These are phyloP conservation scores for Pachliopta kotzebuea DNA, from an alignment of 2,888 invertebrate genomes.

Conservation along the genomic window DNA sequence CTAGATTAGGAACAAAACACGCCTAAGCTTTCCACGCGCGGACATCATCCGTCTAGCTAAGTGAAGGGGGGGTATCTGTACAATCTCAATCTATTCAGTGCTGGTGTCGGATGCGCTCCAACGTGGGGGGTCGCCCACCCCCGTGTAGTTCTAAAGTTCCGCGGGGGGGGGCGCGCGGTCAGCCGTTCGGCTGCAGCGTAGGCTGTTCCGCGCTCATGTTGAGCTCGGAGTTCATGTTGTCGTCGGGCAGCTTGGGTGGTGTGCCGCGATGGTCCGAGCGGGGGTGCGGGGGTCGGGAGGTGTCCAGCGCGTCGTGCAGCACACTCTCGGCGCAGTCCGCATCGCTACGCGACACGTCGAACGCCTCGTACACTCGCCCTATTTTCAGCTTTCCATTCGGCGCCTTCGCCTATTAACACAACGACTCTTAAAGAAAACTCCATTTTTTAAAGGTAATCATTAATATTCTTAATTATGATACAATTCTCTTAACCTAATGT, in stretches of 20 bases:
- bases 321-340: slow-evolving; percentile 59
- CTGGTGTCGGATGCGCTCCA: slow-evolving; percentile 36
- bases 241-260: slow-evolving; percentile 61
- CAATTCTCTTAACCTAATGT: no score
- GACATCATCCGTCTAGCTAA: slow-evolving; percentile 33
- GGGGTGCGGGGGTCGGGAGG: slow-evolving; percentile 48
- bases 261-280: background rate
- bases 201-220: slow-evolving; percentile 54
- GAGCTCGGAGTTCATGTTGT: slow-evolving; percentile 74
- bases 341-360: slow-evolving; percentile 55
- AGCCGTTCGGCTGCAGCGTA: slow-evolving; percentile 74
- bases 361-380: slow-evolving; percentile 48
- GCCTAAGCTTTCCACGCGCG: slow-evolving; percentile 61
- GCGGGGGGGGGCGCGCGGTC: slow-evolving; percentile 34
- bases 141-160: slow-evolving; percentile 54
- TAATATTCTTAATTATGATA: no score
- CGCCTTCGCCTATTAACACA: slow-evolving; percentile 52
- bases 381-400: slow-evolving; percentile 64
- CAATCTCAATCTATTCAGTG: slow-evolving; percentile 53
- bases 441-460: no score
- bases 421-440: no score
- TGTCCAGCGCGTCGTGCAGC: slow-evolving; percentile 56
- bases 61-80: slow-evolving; percentile 44
- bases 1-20: slow-evolving; percentile 71
- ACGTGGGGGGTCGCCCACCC: slow-evolving; percentile 65